Evolutionary conservation across 1,140 invertebrate species (phyloP).

Genomic region (Grapholita molesta): DNA sequence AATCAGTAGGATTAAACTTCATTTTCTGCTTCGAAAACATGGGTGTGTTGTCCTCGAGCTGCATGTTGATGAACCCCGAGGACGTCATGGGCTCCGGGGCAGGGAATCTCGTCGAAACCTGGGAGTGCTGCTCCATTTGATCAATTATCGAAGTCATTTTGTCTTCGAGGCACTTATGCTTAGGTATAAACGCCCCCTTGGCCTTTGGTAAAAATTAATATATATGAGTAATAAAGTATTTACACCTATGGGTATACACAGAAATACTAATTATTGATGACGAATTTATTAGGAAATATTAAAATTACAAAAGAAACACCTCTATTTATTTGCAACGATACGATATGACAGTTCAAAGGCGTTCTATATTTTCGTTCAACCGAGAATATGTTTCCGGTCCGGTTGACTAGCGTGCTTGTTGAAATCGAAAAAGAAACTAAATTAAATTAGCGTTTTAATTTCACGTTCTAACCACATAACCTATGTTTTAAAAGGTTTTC

Average conservation of each 20-base stretch:
- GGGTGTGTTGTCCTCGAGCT: conserved; percentile 83
- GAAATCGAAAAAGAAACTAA: too few relatives aligned
- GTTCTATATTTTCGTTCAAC: background rate
- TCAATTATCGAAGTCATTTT: conserved; percentile 87
- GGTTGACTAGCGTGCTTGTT: background rate
- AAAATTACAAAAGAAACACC: background rate
- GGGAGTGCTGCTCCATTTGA: conserved; percentile 87
- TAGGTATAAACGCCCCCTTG: background rate
- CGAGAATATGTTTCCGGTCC: background rate
- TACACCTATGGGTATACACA: background rate
- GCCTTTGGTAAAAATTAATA: background rate
- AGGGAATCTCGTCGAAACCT: conserved; percentile 59
- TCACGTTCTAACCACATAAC: too few relatives aligned
- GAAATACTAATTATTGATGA: background rate
- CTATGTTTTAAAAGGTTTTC: too few relatives aligned
- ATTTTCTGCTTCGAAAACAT: conserved; percentile 90
- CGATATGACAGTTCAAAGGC: background rate
- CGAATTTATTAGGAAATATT: background rate
- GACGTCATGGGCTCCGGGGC: conserved; percentile 68
- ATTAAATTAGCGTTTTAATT: too few relatives aligned
- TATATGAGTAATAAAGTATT: background rate
- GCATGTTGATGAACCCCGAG: conserved; percentile 84
- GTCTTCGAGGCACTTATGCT: background rate
- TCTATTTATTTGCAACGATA: background rate
- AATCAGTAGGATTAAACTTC: conserved; percentile 86